Percentiles rank a stretch among this genome's conserved stretches.
Conservation (phyloP, 2,113 vertebrate genomes). For the Erinaceus europaeus region DNA sequence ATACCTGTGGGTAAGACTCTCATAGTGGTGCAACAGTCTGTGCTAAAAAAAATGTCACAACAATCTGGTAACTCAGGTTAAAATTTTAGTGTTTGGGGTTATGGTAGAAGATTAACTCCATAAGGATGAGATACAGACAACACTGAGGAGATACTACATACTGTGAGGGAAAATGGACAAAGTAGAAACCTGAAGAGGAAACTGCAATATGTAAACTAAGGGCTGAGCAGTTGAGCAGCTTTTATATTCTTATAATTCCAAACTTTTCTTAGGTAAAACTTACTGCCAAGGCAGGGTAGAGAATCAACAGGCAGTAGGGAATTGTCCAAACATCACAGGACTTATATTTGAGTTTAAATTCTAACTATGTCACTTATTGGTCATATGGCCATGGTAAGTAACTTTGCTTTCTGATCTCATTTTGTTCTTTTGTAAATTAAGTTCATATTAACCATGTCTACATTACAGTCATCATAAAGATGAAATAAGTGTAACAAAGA, state of each 20-base stretch:
- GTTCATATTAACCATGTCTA: constrained; percentile 18
- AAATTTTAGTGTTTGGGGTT: neutral
- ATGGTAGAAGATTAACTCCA: constrained; percentile 49
- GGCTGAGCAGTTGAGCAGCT: constrained; percentile 6
- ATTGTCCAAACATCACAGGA: too few species aligned
- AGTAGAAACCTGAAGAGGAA: constrained; percentile 30
- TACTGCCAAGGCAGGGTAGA: neutral
- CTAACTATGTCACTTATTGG: constrained; percentile 1
- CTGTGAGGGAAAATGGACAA: constrained; percentile 4
- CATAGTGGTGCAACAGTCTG: constrained; percentile 21
- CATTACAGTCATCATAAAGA: constrained; percentile 33
- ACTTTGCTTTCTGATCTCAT: constrained; percentile 21
- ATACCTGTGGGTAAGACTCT: constrained; percentile 64
- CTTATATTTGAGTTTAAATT: constrained; percentile 16
- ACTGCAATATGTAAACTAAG: constrained; percentile 20
- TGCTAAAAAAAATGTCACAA: constrained; percentile 26
- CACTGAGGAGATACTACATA: constrained; percentile 52
- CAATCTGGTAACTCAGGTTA: constrained; percentile 44
- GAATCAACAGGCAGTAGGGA: neutral
- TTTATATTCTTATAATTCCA: constrained; percentile 1
- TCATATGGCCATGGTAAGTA: neutral
- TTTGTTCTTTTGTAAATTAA: constrained; percentile 45
- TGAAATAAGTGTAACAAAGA: constrained; percentile 46
- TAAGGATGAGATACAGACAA: constrained; percentile 56
- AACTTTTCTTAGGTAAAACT: constrained; percentile 9